Conservation (phyloP, 2,888 invertebrate genomes). For the Lypha dubia region DNA sequence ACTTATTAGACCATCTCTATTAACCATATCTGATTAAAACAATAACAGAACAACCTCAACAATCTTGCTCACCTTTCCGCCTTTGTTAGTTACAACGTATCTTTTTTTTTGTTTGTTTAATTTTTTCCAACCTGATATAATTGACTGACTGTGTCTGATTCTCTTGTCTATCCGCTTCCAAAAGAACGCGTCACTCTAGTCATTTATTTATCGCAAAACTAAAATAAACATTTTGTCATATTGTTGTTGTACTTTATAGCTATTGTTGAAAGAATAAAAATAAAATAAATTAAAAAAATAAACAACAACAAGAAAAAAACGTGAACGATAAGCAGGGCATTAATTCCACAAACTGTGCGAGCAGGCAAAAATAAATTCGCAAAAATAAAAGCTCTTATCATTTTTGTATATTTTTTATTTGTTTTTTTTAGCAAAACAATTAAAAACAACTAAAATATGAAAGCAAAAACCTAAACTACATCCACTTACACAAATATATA, state of each 20-base stretch:
- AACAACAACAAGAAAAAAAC: conserved; percentile 50
- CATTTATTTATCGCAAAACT: conserved; percentile 68
- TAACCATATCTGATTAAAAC: neutral
- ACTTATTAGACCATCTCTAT: neutral
- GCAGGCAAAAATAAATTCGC: conserved; percentile 14
- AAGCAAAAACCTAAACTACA: conserved; percentile 14
- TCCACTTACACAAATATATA: too few relatives aligned
- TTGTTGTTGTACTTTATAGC: conserved; percentile 49
- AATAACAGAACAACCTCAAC: neutral
- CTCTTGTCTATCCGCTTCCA: neutral
- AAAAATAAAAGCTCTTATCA: conserved; percentile 59
- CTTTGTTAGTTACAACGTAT: conserved; percentile 6
- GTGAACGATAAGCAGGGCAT: conserved; percentile 66
- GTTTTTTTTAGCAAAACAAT: conserved; percentile 39
- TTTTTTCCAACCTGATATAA: conserved; percentile 1
- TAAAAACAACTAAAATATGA: conserved; percentile 6
- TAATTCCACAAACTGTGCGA: conserved; percentile 33
- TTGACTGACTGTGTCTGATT: conserved; percentile 18
- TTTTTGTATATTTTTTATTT: conserved; percentile 52
- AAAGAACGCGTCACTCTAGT: conserved; percentile 44
- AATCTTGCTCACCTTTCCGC: conserved; percentile 19
- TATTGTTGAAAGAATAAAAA: conserved; percentile 40
- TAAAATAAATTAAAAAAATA: neutral
- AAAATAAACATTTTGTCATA: conserved; percentile 54
- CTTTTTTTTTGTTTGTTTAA: neutral